phyloP scores from a whole-genome alignment of 2,113 vertebrate species.

The Lasiurus cinereus region DNA sequence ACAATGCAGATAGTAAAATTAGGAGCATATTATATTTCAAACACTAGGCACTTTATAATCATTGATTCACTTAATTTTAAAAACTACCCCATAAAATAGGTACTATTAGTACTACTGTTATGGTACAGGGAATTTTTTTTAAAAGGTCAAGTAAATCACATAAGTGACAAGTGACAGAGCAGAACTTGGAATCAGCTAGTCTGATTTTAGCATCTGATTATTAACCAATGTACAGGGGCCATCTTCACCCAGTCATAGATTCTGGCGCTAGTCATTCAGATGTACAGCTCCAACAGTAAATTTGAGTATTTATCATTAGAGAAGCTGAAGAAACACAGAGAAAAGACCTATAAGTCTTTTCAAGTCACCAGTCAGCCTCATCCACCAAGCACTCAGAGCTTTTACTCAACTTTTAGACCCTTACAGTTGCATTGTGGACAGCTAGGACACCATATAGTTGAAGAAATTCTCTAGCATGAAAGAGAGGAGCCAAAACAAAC shows the following conservation, averaged over 20 bases:
- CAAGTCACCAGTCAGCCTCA: not conserved
- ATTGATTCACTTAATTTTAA: not conserved
- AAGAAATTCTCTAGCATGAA: not conserved
- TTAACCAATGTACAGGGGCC: not conserved
- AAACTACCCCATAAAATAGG: not conserved
- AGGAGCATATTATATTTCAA: not conserved
- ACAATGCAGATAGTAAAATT: not conserved
- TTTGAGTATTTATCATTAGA: not conserved
- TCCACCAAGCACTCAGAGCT: not conserved
- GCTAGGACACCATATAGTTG: not conserved
- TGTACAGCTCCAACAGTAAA: not conserved
- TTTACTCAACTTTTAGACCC: not conserved
- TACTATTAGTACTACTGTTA: not conserved
- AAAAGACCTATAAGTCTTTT: not conserved
- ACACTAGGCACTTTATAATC: not conserved
- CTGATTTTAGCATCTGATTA: not conserved
- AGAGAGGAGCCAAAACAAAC: conserved; percentile 24
- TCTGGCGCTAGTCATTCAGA: not conserved
- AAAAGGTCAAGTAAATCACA: not conserved
- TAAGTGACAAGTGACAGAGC: not conserved
- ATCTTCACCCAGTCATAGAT: not conserved
- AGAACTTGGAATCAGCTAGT: not conserved
- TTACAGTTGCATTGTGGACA: not conserved
- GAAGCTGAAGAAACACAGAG: not conserved
- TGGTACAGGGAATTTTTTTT: not conserved